Base-by-base conservation (phyloP, 1,140 invertebrate species). In the Elymnias hypermnestra region DNA sequence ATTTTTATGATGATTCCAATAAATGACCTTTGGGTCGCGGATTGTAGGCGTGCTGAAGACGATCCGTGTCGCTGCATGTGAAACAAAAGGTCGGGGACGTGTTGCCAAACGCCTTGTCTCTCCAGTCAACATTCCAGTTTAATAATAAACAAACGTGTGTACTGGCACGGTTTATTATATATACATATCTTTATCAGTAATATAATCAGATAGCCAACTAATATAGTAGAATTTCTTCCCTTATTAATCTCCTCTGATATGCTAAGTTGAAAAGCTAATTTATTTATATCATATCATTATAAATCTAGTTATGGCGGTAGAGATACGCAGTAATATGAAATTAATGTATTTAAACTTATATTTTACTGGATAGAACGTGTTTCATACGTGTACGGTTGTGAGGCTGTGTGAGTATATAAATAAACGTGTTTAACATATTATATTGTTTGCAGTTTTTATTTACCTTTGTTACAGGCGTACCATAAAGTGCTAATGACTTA, bases 371-470 rank as follows among this genome's bases (percentile, higher is more conserved):
- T 36, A 26, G 23, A 14, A 22, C 14, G 22, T 19, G 38, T 42
- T 35, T 48, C 22, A 21, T 23, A 23, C 17, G 52, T 49, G 59
- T 53, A 55, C 62, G 56, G 48, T 60, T 57, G 68, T 68, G 67
- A 63, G 57, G 29, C 14, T 58, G 55, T 63, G 63, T 61, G 59
- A 55, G 48, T 52, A 39, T 53, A 50, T 58, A 59, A 81, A 83
- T 83, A 83, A 81, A 81, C 68, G 69, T 77, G 74, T 74, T 69
- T 75, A 70, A 69, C 63, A 65, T 57, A 75, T 76, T 71, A 65
- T 53, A 15, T 25, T 72, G 59, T 71, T 68, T 74, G 58, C 48
- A 44, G 25, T 64, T 74, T 63, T 71, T 56, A 62, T 75, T 67
- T 62, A 43, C 47, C 38, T 39, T 26, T 40, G 36, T 36, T 15